Evolutionary conservation across 2,888 invertebrate genomes (phyloP), one percentile per base, ranked within the genome.

Genomic region (Protonemura montana): DNA sequence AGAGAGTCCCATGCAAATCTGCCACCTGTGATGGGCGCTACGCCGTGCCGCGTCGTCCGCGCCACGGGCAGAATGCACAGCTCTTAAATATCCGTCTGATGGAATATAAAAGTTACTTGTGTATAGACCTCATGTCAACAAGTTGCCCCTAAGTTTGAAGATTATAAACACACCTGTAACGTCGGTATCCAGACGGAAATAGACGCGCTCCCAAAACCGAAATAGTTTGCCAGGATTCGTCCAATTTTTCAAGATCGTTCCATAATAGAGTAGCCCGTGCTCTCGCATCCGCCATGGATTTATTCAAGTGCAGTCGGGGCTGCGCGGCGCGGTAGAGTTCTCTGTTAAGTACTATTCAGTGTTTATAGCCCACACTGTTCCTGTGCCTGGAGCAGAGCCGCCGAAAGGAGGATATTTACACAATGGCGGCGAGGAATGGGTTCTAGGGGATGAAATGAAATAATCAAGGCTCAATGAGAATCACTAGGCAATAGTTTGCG

Each of bases 161-260:
- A 78, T 78, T 78, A 78, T 81, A 30, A 81, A 30, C 81, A 78
- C 78, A 81, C 81, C 81, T 81, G 81, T 81, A 81, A 81, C 81
- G 28, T 30, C 21, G 59, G 59, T 59, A 59, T 59, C 59, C 59
- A 59, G 59, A 21, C 59, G 16, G n/a, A 81, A 81, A 30, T 29
- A 30, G 30, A 28, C 30, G 59, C 28, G 81, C 28, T 28, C 30
- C 30, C 30, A 27, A 81, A 81, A 30, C 81, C 26, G 81, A 81
- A 81, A 81, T 81, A 81, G 81, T 59, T 21, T 59, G 59, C 59
- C 59, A 59, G 59, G 13, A 6, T 81, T 28, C 21, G 78, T 78
- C 78, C 27, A 78, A 26, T 78, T 78, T 78, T 78, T 78, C 78
- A 28, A 78, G 10, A 78, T 78, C 78, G 78, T 13, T 78, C n/a